Evolutionary conservation across 2,797 vertebrate species (phyloP).

Genomic region (Dipus sagitta): DNA sequence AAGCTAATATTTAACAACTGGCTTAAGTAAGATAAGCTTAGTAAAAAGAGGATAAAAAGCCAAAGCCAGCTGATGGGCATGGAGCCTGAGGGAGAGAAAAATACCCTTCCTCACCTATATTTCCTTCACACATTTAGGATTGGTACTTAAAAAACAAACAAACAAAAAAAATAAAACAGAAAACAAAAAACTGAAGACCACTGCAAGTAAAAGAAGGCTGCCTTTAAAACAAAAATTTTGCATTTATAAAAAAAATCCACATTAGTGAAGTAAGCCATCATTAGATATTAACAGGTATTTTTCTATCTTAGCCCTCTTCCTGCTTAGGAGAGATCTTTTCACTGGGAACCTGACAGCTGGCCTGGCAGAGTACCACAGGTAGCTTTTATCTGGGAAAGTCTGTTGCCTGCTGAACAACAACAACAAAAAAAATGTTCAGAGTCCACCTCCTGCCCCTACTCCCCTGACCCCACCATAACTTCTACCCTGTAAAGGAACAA

Average conservation of each 20-base stretch:
- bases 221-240: not conserved
- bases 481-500: not conserved
- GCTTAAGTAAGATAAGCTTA: slow-evolving; percentile 25
- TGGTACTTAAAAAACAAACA: not conserved
- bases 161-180: too few relatives aligned
- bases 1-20: not conserved
- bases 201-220: not conserved
- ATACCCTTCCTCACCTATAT: not conserved
- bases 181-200: not conserved
- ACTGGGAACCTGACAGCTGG: not conserved
- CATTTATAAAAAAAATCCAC: not conserved
- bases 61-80: not conserved
- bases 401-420: not conserved
- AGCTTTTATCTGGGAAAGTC: not conserved
- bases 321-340: not conserved
- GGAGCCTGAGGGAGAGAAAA: not conserved
- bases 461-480: not conserved
- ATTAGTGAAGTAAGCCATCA: not conserved
- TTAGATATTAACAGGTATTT: not conserved
- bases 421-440: not conserved
- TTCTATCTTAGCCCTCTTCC: not conserved
- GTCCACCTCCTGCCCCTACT: not conserved
- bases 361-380: not conserved
- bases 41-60: not conserved
- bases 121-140: not conserved